Evolutionary conservation across 1,140 invertebrate genomes (phyloP).

Genomic region (Caerostris extrusa): DNA sequence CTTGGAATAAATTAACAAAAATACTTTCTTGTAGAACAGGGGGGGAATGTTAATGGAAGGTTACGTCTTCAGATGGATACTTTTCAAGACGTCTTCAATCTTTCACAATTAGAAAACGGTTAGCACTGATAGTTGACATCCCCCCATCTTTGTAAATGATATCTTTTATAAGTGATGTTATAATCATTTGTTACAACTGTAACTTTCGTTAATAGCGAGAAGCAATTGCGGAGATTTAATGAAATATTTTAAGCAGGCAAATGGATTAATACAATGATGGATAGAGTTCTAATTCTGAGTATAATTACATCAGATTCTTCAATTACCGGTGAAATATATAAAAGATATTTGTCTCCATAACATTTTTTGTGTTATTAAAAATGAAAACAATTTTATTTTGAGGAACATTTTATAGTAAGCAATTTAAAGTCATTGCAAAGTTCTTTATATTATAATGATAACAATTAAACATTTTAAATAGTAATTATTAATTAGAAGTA

Average conservation of each 20-base stretch:
- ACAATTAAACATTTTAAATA: no score
- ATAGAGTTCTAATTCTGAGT: no score
- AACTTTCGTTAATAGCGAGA: not conserved
- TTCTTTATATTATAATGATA: no score
- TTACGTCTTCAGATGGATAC: slow-evolving; percentile 1
- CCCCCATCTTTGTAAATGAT: not conserved
- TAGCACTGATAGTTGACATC: not conserved
- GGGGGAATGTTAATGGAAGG: slow-evolving; percentile 11
- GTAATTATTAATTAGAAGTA: no score
- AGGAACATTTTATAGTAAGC: no score
- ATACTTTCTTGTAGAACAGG: not conserved
- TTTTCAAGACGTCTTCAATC: not conserved
- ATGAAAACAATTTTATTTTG: no score
- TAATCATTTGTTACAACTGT: not conserved
- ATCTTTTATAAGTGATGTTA: not conserved
- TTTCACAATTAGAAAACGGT: slow-evolving; percentile 6
- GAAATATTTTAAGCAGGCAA: not conserved
- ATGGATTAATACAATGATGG: not conserved
- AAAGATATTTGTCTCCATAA: no score
- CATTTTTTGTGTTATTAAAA: no score
- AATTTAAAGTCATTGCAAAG: no score
- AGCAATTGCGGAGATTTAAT: not conserved
- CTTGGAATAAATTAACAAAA: not conserved
- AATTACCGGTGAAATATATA: no score
- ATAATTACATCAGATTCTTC: no score